Percentiles rank a stretch among this genome's conserved stretches.
Evolutionary conservation across 2,797 vertebrate genomes (phyloP).

Genomic region (Nannoperca obscura): DNA sequence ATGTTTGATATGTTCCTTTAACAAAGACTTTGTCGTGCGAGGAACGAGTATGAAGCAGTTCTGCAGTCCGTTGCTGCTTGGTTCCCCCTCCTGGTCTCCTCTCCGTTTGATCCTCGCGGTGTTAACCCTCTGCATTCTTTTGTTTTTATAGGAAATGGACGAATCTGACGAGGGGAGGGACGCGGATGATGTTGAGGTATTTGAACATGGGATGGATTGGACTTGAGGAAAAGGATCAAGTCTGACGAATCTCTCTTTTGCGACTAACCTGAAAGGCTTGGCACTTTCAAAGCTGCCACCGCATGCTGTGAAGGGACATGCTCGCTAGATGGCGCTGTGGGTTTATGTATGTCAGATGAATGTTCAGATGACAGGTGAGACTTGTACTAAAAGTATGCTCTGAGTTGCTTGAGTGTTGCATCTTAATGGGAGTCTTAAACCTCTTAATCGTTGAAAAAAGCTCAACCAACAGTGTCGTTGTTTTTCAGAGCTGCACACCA

Average conservation of each 20-base stretch:
- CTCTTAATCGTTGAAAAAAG: constrained; percentile 14
- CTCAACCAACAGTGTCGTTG: background rate
- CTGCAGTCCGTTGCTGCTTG: background rate
- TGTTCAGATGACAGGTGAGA: background rate
- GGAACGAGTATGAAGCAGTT: background rate
- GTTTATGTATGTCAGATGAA: constrained; percentile 11
- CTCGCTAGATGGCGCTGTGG: constrained; percentile 77
- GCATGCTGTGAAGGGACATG: constrained; percentile 1
- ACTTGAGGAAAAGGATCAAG: constrained; percentile 16
- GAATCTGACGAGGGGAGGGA: constrained; percentile 97
- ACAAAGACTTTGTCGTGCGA: background rate
- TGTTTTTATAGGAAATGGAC: constrained; percentile 95
- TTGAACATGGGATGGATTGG: constrained; percentile 75
- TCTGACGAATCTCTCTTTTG: constrained; percentile 7
- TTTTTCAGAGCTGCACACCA: background rate
- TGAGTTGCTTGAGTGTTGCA: background rate
- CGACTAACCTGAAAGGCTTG: constrained; percentile 38
- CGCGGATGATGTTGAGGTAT: constrained; percentile 96
- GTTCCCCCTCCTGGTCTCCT: constrained; percentile 13
- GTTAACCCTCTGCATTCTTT: constrained; percentile 91
- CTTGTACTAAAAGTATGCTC: background rate
- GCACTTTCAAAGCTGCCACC: background rate
- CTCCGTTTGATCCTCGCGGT: constrained; percentile 6
- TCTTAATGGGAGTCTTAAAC: background rate
- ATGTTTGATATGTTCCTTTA: constrained; percentile 3